Percentiles rank a stretch among this genome's conserved stretches.
Conservation (phyloP, 1,140 invertebrate species). For the Caerostris darwini region DNA sequence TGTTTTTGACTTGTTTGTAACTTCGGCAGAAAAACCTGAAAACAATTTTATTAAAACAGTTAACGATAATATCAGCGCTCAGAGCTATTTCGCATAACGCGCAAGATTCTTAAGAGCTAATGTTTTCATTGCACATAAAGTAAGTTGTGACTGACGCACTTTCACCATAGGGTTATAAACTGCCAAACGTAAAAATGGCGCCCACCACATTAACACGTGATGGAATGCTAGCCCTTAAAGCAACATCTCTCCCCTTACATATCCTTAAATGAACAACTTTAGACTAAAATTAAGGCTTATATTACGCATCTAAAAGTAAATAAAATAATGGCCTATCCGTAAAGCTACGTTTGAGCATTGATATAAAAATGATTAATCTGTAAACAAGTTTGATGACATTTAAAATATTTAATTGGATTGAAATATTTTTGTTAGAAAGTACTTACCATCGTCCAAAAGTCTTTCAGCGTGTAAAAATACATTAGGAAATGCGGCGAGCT, state of each 20-base stretch:
- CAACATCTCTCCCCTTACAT: background rate
- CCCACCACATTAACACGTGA: conserved; percentile 67
- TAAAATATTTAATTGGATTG: background rate
- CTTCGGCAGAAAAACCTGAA: too few relatives aligned
- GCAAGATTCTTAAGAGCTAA: too few relatives aligned
- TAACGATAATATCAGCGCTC: too few relatives aligned
- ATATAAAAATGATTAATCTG: background rate
- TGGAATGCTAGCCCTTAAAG: conserved; percentile 49
- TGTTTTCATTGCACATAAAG: background rate
- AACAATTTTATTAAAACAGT: too few relatives aligned
- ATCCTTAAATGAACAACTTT: conserved; percentile 17
- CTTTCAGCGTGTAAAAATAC: conserved; percentile 99
- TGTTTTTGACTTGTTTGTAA: too few relatives aligned
- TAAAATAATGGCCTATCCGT: too few relatives aligned
- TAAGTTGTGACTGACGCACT: background rate
- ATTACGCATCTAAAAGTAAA: too few relatives aligned
- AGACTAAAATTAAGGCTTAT: background rate
- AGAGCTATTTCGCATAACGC: too few relatives aligned
- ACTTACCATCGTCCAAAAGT: conserved; percentile 99
- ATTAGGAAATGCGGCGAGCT: conserved; percentile 99
- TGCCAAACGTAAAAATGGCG: conserved; percentile 74
- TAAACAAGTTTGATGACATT: background rate
- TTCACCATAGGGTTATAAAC: background rate
- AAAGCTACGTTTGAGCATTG: too few relatives aligned
- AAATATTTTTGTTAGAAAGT: background rate